Evolutionary conservation across 2,797 vertebrate species (phyloP), one percentile per base, ranked within the genome.

Genomic region (Platyrinchus mystaceus): DNA sequence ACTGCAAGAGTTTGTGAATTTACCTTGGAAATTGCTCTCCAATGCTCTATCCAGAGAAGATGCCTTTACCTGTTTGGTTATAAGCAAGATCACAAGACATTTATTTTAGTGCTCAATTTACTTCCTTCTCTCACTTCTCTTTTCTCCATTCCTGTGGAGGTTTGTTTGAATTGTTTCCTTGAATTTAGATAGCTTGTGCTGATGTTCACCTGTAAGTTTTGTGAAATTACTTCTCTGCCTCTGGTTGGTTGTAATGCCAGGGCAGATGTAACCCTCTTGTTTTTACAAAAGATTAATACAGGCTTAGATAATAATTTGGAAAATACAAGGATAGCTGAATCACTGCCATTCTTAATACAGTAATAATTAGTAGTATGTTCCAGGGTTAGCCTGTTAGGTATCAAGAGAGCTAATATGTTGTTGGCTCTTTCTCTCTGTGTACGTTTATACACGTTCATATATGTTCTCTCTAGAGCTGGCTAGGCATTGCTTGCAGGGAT

Each of bases 1-100:
- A 82, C 41, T 39, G 52, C 63, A 79, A 93, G 36, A 84, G 47
- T 93, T 79, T 64, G 27, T 0, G 5, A 69, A 60, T 95, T 93
- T 96, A 74, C 56, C 73, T 73, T 94, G 93, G 87, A 94, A 82
- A 79, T 69, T 86, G 55, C 76, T 86, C 52, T 74, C 52, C 52
- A 43, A 22, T 60, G 34, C 52, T 88, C 73, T 73, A 11, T 73
- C 55, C 76, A 88, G 37, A 95, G 52, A 88, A 88, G n/a, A 73
- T 18, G 56, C 26, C 68, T 84, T 94, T 93, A 41, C 44, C 14
- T 47, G 21, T 86, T 93, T 90, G 46, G 20, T 73, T 84, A 76
- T 43, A 88, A 86, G 85, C 39, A 90, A 90, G 50, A 37, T 52
- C 53, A 73, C 0, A 2, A 85, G 50, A 18, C 80, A 73, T 91